Base-by-base conservation (phyloP, 2,888 invertebrate genomes). In the Drosophila monieri region DNA sequence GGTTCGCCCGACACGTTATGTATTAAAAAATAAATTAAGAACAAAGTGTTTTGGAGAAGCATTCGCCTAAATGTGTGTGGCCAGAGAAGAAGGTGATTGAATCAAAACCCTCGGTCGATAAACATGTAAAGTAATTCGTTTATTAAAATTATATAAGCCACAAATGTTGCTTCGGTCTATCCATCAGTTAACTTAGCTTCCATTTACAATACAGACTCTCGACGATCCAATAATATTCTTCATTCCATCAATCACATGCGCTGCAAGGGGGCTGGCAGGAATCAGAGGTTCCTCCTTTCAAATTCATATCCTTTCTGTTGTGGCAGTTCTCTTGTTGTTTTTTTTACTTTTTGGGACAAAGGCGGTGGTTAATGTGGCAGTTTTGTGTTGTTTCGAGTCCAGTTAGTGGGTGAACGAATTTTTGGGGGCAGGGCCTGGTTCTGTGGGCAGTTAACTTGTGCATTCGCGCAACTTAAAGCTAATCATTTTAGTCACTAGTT, bases 401-500 rank as follows among this genome's bases (percentile, higher is more conserved):
- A 35, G 39, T 57, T 46, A 57, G 56, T 75, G 65, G 41, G 71
- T 59, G 46, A 35, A 57, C 43, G 46, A 46, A 37, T 35, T 32
- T 32, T 59, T 32, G 35, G 55, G 55, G 53, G 56, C 46, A 32
- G 68, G 68, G 41, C 14, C 27, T 39, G 56, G 52, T 43, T 35
- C 32, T 44, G 46, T 39, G 64, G 76, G 67, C 78, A 78, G 79
- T 76, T 78, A 72, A 73, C 70, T 68, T 51, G 66, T 74, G 68
- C 66, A 73, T 79, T 69, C 53, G 69, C 73, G 69, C 80, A 57
- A 74, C 85, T 84, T 77, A 84, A 83, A 80, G 75, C 84, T 85
- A 86, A 74, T 84, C 61, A 66, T 81, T 85, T 75, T 75, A 76
- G 87, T 84, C 68, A 69, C 88, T 88, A 85, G 70, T 10, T 70